Evolutionary conservation across 2,113 vertebrate species (phyloP), one percentile per base, ranked within the genome.

Genomic region (Desmodus rotundus): DNA sequence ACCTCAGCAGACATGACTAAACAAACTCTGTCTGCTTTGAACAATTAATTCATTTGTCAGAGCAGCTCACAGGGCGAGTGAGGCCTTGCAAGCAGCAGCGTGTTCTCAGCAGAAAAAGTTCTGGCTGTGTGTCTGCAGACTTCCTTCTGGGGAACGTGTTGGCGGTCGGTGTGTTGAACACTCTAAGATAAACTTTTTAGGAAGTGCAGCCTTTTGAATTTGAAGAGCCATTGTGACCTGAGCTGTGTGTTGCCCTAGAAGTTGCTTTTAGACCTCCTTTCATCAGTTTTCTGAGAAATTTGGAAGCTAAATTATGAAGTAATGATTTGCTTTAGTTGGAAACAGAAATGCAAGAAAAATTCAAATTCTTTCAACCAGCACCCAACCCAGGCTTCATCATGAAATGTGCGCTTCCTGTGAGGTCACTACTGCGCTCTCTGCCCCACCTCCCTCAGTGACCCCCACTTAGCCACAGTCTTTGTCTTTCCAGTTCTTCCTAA

Each of bases 1-100:
- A 13, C 95, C 97, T 90, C 89, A 67, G 95, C 97, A 98, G 98
- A 97, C 96, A 15, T 95, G 97, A 98, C 97, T 95, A 43, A 98
- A 97, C 97, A 97, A 83, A 93, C 96, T 93, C 70, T 56, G 97
- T 98, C 97, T 98, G 95, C 97, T 95, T 89, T 86, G 94, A 94
- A 81, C 96, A 98, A 77, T 98, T 94, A 67, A 26, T 76, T 67
- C 45, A 1, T 93, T 98, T 98, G 97, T 97, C 92, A 95, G 96
- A 96, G 89, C 50, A 1, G 43, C 73, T 90, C 36, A 1, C 83
- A 45, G 94, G 17, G 70, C 61, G 36, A 81, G 91, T 58, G 16
- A 91, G 96, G 95, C 80, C 50, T 0, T 88, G 83, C 98, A 50
- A 58, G 98, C 92, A 43, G 67, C 88, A 94, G 93, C 98, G 93